Percentiles rank a stretch among this genome's conserved stretches.
Evolutionary conservation across 2,797 vertebrate genomes (phyloP).

Genomic region (Lacerta bilineata): DNA sequence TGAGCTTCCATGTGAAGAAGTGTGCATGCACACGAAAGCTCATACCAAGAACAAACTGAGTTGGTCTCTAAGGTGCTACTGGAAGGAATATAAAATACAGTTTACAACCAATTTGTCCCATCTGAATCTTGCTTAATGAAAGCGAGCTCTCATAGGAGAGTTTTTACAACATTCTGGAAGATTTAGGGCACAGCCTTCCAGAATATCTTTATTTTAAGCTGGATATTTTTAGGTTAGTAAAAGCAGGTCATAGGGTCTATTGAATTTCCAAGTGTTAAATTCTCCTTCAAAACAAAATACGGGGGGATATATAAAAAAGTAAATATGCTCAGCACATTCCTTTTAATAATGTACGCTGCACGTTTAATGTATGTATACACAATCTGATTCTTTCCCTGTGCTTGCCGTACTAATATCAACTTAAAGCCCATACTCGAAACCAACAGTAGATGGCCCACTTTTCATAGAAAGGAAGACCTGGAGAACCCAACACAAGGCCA

Average conservation of each 20-base stretch:
- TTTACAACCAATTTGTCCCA: not conserved
- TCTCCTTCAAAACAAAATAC: not conserved
- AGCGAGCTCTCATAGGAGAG: not conserved
- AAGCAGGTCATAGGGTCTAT: not conserved
- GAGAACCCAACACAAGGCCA: conserved; percentile 54
- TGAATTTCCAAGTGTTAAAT: conserved; percentile 11
- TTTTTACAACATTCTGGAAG: not conserved
- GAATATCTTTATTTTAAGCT: not conserved
- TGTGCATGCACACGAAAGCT: too few species aligned
- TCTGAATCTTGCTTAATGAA: not conserved
- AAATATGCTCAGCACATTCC: not conserved
- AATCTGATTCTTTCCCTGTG: not conserved
- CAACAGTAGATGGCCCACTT: conserved; percentile 84
- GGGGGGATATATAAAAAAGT: not conserved
- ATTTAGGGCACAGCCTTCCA: not conserved
- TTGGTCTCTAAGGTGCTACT: too few species aligned
- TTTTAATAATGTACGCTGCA: not conserved
- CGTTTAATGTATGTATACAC: not conserved
- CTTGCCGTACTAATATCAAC: conserved; percentile 11
- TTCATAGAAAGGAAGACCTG: conserved; percentile 77
- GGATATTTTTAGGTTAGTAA: not conserved
- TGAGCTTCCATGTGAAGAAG: too few species aligned
- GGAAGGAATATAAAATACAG: not conserved
- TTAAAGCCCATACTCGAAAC: conserved; percentile 76
- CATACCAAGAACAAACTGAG: too few species aligned